Evolutionary conservation across 2,113 vertebrate genomes (phyloP).

Genomic region (Clarias batrachus): DNA sequence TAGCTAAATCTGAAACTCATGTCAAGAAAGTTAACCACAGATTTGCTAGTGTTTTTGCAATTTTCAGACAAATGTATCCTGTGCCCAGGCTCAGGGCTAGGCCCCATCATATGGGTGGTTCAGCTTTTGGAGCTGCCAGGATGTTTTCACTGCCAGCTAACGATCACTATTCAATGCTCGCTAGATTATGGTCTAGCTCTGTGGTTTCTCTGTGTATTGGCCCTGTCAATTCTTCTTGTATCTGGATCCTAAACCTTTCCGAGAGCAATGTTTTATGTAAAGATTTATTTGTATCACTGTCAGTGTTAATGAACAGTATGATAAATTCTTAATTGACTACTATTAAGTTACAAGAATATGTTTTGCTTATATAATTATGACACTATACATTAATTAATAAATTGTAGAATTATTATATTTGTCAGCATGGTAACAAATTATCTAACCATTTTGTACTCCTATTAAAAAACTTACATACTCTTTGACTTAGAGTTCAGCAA

Average conservation of each 20-base stretch:
- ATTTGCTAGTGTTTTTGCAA: neutral
- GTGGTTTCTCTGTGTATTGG: neutral
- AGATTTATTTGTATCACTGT: neutral
- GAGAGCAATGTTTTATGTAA: neutral
- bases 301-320: neutral
- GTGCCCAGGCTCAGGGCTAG: neutral
- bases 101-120: neutral
- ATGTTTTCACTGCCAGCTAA: neutral
- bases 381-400: neutral
- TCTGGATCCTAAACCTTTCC: neutral
- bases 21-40: neutral
- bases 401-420: neutral
- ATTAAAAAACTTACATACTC: neutral
- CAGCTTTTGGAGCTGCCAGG: neutral
- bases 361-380: neutral
- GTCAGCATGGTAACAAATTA: neutral
- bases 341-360: neutral
- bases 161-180: neutral
- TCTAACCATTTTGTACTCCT: neutral
- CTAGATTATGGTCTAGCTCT: neutral
- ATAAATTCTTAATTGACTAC: neutral
- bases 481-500: constrained; percentile 11
- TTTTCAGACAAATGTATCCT: neutral
- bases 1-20: neutral
- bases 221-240: neutral